Base-by-base conservation (phyloP, 2,797 vertebrate species). In the Poeciliopsis infans region DNA sequence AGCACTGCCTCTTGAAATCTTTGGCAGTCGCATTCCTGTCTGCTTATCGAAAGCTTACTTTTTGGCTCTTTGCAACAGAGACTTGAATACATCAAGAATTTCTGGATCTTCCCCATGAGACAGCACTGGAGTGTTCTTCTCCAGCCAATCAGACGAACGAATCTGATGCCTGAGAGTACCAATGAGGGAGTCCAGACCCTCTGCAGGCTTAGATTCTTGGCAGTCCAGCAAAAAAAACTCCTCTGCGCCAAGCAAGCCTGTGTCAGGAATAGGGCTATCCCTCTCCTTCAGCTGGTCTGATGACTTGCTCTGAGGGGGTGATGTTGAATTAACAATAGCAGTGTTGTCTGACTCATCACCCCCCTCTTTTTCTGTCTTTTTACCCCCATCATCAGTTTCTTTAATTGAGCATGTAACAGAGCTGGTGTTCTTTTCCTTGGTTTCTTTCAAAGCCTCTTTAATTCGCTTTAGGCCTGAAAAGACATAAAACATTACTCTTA, bases 111-210 rank as follows among this genome's bases (percentile, higher is more conserved):
- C 96, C 88, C 95, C 95, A 5, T 95, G 93, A 82, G 95, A 92
- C 49, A 93, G 93, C 82, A 96, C 94, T 0, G 95, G 96, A 77
- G 95, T 96, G 75, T 95, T 97, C 90, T 96, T 96, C 93, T 96
- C 95, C 57, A 97, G 91, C 97, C 96, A 98, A 93, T 97, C 94
- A 0, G 96, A 96, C 0, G 97, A 95, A 77, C 94, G 95, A 91
- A 98, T 97, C 90, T 98, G 97, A 47, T 97, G 94, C 83, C 96
- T 95, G 68, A 98, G 93, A 5, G 96, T 95, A 72, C 96, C 96
- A 79, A 98, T 97, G 76, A 98, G 96, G 61, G 96, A 93, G 75
- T 95, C 95, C 57, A 96, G 94, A 74, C 81, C 91, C 79, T 90
- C 91, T 20, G 94, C 45, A 23, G 83, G 82, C 53, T 88, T 93